These are phyloP conservation scores for Timandra comae DNA, from an alignment of 2,888 invertebrate genomes.

Conservation along the genomic window DNA sequence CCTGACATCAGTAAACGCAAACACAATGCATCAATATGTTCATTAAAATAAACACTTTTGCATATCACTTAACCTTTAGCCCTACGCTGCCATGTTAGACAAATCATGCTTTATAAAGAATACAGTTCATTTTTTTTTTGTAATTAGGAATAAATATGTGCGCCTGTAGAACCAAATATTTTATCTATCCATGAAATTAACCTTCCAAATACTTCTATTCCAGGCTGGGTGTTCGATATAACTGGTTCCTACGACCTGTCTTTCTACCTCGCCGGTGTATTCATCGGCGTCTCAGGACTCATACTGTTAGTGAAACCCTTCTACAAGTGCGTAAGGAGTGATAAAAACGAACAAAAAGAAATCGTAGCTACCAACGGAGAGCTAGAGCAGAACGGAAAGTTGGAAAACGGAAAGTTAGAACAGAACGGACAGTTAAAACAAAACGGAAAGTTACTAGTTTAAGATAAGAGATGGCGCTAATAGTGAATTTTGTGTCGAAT, in stretches of 20 bases:
- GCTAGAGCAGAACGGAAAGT: constrained; percentile 17
- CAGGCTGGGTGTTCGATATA: constrained; percentile 89
- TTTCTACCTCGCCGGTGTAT: constrained; percentile 88
- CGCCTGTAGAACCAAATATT: too few species aligned
- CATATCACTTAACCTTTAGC: too few species aligned
- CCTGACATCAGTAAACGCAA: too few species aligned
- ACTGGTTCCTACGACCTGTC: constrained; percentile 86
- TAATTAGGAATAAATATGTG: too few species aligned
- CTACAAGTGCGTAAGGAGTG: constrained; percentile 19
- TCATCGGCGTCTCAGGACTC: constrained; percentile 85
- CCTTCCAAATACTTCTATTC: constrained; percentile 31
- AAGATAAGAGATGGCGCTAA: neutral
- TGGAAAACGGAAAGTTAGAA: constrained; percentile 12
- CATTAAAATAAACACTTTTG: too few species aligned
- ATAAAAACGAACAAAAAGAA: constrained; percentile 35
- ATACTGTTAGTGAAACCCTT: constrained; percentile 67
- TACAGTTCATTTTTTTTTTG: too few species aligned
- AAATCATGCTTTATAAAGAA: too few species aligned
- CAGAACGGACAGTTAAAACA: constrained; percentile 14
- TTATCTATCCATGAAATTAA: too few species aligned
- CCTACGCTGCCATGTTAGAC: too few species aligned
- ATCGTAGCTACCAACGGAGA: constrained; percentile 6
- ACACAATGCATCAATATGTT: too few species aligned
- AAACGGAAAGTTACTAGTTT: constrained; percentile 17
- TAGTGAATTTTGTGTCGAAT: too few species aligned